A percentile compares a stretch with the other conserved stretches of the same genome.
Conservation (phyloP, 2,888 invertebrate genomes). For the Microctonus hyperodae region DNA sequence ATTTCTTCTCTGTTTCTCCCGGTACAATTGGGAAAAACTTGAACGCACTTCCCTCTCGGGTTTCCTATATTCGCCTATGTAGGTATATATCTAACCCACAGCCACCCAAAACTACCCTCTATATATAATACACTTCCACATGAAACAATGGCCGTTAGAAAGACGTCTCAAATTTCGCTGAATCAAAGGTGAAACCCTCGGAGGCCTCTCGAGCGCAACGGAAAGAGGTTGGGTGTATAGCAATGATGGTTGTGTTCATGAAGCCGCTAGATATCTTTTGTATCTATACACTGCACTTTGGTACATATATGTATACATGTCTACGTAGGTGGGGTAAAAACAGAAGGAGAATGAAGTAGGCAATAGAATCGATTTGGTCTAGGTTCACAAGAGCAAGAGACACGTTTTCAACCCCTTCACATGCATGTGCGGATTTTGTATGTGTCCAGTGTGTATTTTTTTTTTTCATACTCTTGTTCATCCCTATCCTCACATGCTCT, state of each 20-base stretch:
- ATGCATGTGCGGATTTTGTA: slow-evolving; percentile 12
- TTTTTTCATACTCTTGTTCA: slow-evolving; percentile 5
- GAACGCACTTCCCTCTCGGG: slow-evolving; percentile 28
- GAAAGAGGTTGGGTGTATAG: slow-evolving; percentile 34
- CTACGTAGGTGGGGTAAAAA: background rate
- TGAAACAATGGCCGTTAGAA: slow-evolving; percentile 60
- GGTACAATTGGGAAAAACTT: slow-evolving; percentile 20
- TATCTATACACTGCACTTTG: background rate
- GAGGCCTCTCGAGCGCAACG: slow-evolving; percentile 29
- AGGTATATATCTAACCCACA: slow-evolving; percentile 28
- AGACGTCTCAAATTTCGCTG: slow-evolving; percentile 63
- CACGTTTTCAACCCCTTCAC: slow-evolving; percentile 16
- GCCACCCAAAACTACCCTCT: slow-evolving; percentile 29
- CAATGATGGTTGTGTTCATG: slow-evolving; percentile 38
- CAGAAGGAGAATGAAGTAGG: slow-evolving; percentile 3
- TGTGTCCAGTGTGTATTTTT: slow-evolving; percentile 30
- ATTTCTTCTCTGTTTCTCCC: background rate
- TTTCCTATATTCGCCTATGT: no score
- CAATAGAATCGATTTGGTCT: slow-evolving; percentile 55
- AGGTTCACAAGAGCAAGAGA: slow-evolving; percentile 32
- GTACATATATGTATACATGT: slow-evolving; percentile 3
- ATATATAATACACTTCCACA: slow-evolving; percentile 45
- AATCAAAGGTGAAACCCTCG: slow-evolving; percentile 57
- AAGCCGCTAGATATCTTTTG: slow-evolving; percentile 22
- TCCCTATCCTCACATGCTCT: slow-evolving; percentile 10